These are phyloP conservation scores for Pediacus dermestoides DNA, from an alignment of 2,888 invertebrate genomes.

Conservation along the genomic window DNA sequence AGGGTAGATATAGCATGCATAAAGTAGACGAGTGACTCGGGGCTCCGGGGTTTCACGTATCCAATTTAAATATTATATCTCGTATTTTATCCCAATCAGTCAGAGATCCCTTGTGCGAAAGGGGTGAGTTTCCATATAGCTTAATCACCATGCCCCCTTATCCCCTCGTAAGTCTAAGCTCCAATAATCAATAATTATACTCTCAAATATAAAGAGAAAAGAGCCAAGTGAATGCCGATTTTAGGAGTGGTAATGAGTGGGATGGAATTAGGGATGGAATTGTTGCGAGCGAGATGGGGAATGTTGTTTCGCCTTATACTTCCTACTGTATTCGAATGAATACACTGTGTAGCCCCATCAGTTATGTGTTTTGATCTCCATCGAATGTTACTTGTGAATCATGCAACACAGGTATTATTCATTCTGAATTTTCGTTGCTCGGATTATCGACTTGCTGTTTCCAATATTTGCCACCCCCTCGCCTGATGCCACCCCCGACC, in stretches of 20 bases:
- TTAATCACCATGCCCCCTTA: constrained; percentile 55
- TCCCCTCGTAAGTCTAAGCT: constrained; percentile 47
- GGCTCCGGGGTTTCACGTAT: constrained; percentile 35
- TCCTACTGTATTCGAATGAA: constrained; percentile 16
- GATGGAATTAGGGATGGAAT: constrained; percentile 41
- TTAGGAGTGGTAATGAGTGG: constrained; percentile 35
- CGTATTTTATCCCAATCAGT: constrained; percentile 51
- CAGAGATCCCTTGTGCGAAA: constrained; percentile 46
- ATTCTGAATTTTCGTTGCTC: too few relatives aligned
- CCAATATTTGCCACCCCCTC: too few relatives aligned
- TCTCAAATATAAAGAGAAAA: constrained; percentile 58
- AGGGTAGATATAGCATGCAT: too few relatives aligned
- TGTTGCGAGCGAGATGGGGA: constrained; percentile 32
- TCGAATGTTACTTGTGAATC: too few relatives aligned
- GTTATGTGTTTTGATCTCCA: constrained; percentile 33
- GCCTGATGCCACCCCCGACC: too few relatives aligned
- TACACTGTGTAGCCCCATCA: constrained; percentile 27
- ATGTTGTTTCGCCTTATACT: constrained; percentile 23
- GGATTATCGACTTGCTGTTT: too few relatives aligned
- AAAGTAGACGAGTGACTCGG: too few relatives aligned
- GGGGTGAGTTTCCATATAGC: constrained; percentile 58
- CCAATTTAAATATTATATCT: constrained; percentile 52
- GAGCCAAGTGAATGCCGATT: constrained; percentile 47
- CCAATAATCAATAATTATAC: constrained; percentile 62
- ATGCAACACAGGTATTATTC: too few relatives aligned